A percentile compares a stretch with the other conserved stretches of the same genome.
phyloP scores from a whole-genome alignment of 1,140 invertebrate species.

The Drosophila lacertosa region DNA sequence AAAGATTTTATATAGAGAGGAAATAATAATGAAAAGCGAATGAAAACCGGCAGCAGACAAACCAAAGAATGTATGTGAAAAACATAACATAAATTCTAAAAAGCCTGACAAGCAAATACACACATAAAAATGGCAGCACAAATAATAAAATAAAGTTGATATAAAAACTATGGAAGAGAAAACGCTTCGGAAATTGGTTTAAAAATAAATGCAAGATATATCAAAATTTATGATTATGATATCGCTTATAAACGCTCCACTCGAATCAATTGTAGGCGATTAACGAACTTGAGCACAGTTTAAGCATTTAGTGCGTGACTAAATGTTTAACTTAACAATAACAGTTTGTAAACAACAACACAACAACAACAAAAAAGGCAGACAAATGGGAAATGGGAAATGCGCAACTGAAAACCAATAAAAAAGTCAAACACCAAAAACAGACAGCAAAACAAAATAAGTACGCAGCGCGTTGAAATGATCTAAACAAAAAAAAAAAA shows the following conservation, averaged over 20 bases:
- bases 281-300: constrained; percentile 30
- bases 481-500: constrained; percentile 24
- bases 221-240: constrained; percentile 71
- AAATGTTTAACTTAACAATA: constrained; percentile 68
- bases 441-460: constrained; percentile 45
- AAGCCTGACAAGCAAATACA: constrained; percentile 74
- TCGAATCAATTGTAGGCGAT: constrained; percentile 43
- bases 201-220: constrained; percentile 77
- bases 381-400: constrained; percentile 65
- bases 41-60: constrained; percentile 65
- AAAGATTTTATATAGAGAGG: constrained; percentile 16
- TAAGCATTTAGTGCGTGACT: constrained; percentile 29
- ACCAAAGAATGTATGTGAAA: constrained; percentile 77
- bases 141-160: constrained; percentile 64
- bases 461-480: constrained; percentile 3
- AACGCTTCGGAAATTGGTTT: constrained; percentile 66
- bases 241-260: constrained; percentile 20
- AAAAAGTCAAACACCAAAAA: constrained; percentile 68
- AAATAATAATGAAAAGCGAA: constrained; percentile 75
- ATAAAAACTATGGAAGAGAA: constrained; percentile 67
- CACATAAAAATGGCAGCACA: constrained; percentile 53
- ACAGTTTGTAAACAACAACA: constrained; percentile 25
- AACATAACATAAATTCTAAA: constrained; percentile 82
- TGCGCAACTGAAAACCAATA: constrained; percentile 75
- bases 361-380: constrained; percentile 52